Evolutionary conservation across 2,113 vertebrate species (phyloP).

Genomic region (Petromus typicus): DNA sequence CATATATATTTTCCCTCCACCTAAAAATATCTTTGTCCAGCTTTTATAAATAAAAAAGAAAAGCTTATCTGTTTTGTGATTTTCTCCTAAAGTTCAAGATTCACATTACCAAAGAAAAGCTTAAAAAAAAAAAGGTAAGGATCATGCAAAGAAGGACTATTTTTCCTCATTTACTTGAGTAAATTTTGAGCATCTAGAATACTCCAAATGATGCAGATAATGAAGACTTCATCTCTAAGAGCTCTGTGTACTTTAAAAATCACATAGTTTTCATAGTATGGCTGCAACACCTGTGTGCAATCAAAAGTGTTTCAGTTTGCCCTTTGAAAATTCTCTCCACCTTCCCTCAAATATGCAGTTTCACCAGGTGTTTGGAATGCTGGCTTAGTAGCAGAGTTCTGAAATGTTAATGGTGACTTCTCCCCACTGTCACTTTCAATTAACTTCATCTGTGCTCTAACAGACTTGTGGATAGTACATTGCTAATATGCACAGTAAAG

Average conservation of each 20-base stretch:
- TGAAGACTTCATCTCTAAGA: constrained; percentile 38
- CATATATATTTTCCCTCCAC: background rate
- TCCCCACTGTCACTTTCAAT: constrained; percentile 41
- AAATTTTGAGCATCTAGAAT: constrained; percentile 50
- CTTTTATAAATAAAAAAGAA: background rate
- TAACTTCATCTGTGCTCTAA: constrained; percentile 22
- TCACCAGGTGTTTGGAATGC: constrained; percentile 65
- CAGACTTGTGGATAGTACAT: background rate
- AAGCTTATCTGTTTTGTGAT: background rate
- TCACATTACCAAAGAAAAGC: background rate
- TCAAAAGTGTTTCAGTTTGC: constrained; percentile 67
- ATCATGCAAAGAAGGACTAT: background rate
- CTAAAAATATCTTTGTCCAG: background rate
- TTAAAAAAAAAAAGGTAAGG: constrained; percentile 13
- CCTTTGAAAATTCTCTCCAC: constrained; percentile 64
- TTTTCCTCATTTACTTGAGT: background rate
- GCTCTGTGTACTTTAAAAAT: constrained; percentile 25
- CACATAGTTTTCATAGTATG: background rate
- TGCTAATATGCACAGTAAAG: background rate
- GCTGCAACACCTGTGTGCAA: constrained; percentile 73
- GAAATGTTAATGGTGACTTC: constrained; percentile 70
- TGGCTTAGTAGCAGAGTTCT: constrained; percentile 57
- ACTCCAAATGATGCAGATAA: constrained; percentile 48
- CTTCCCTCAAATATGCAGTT: constrained; percentile 50
- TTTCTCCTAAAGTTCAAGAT: background rate